phyloP scores from a whole-genome alignment of 2,797 vertebrate species.

The Emydoidea blandingii region DNA sequence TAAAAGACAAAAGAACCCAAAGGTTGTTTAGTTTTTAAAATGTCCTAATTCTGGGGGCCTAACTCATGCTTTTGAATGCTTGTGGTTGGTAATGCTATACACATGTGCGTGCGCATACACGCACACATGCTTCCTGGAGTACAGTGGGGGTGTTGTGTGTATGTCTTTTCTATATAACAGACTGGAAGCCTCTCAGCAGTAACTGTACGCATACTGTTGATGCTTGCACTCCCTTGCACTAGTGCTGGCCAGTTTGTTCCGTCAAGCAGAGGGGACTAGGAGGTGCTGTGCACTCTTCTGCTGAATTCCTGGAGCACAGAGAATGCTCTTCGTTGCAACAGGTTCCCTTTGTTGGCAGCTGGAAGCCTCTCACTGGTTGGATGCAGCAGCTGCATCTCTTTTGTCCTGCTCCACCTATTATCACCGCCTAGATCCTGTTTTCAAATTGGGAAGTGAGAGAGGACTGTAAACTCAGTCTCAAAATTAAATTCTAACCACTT shows the following conservation, averaged over 20 bases:
- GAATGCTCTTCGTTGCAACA: background rate
- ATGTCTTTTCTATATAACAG: background rate
- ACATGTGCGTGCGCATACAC: background rate
- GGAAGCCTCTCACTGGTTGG: background rate
- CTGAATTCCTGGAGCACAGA: accelerated
- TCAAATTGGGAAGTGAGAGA: background rate
- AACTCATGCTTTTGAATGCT: background rate
- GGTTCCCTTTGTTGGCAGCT: background rate
- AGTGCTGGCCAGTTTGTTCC: background rate
- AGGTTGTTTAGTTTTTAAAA: background rate
- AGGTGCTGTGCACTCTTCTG: background rate
- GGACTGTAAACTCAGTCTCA: background rate
- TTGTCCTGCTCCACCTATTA: background rate
- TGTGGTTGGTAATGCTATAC: too few species aligned
- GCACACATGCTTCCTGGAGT: background rate
- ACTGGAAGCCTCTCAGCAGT: background rate
- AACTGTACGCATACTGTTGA: background rate
- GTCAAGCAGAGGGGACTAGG: background rate
- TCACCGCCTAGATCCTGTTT: background rate
- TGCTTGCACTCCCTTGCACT: background rate
- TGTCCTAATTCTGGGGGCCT: background rate
- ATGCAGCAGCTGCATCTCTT: background rate
- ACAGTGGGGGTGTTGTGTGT: background rate
- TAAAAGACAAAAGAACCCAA: background rate
- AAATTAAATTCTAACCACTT: slow-evolving; percentile 10